Evolutionary conservation across 1,140 invertebrate species (phyloP), one percentile per base, ranked within the genome.

Genomic region (Tenebrio molitor): DNA sequence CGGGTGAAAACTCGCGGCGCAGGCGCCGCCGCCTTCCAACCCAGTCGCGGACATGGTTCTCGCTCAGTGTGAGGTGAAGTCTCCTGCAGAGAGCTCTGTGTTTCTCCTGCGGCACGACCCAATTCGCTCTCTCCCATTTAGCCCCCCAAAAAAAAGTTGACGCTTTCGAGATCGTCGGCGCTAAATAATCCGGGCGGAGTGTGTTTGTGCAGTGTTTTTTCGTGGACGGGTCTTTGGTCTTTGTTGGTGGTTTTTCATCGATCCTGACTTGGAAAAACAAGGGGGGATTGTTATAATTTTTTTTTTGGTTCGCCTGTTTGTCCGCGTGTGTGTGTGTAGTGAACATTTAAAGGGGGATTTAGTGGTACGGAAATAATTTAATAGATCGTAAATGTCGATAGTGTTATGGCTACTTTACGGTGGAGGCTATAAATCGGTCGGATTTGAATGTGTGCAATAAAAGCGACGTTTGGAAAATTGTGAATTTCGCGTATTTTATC

Each of bases 361-460:
- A 58, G 50, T 58, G 50, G 50, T 58, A 58, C 50, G 50, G 50
- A 58, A 58, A 58, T 58, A 58, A 58, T 58, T 58, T 58, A 58
- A 58, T 58, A 58, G 50, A 58, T 58, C 50, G 50, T 58, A 58
- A 58, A 58, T 58, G 50, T 58, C 50, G 50, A 58, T 58, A 58
- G 50, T 58, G 50, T 58, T 58, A 58, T 58, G 50, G 50, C 50
- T 58, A 58, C 50, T 58, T 58, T 58, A 58, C 50, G 50, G 50
- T 58, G 50, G 50, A 58, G 50, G 50, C 50, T 58, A 58, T 58
- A 58, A 58, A 58, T 58, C 50, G 50, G 50, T 19, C 46, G 17
- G 46, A 53, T 53, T 53, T 53, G 46, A 53, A 53, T 53, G 17
- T 29, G 23, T 50, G 50, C 50, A 25, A 58, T 58, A 58, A 58